A percentile compares a stretch with the other conserved stretches of the same genome.
These are phyloP conservation scores for Nipponia nippon DNA, from an alignment of 2,113 vertebrate genomes.

Conservation along the genomic window DNA sequence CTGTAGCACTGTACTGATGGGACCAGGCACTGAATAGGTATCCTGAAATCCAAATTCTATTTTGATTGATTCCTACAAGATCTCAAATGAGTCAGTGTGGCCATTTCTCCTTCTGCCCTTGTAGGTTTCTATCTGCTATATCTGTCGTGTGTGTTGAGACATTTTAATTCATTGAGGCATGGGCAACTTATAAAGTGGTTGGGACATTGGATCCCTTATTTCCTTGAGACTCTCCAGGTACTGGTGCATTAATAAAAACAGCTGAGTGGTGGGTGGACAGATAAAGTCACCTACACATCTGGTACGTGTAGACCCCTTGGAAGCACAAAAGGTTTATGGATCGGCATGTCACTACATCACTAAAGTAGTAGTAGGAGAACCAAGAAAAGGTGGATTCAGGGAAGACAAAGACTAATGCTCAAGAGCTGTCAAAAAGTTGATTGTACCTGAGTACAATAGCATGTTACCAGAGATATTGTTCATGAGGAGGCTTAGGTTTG, in stretches of 20 bases:
- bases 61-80: not conserved
- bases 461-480: not conserved
- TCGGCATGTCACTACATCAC: not conserved
- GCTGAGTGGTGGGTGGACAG: not conserved
- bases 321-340: not conserved
- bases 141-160: not conserved
- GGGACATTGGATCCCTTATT: not conserved
- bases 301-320: not conserved
- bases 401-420: not conserved
- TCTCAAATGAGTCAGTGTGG: not conserved
- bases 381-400: not conserved
- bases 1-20: not conserved
- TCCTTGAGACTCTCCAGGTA: not conserved
- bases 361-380: not conserved
- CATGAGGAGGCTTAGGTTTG: not conserved
- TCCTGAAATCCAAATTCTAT: not conserved
- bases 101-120: not conserved
- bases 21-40: not conserved
- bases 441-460: not conserved
- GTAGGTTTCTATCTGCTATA: not conserved
- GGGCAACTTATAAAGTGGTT: not conserved
- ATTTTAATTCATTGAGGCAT: not conserved
- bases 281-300: not conserved
- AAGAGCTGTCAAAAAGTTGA: not conserved
- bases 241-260: not conserved